Evolutionary conservation across 2,113 vertebrate genomes (phyloP).

Genomic region (Sakesphorus luctuosus): DNA sequence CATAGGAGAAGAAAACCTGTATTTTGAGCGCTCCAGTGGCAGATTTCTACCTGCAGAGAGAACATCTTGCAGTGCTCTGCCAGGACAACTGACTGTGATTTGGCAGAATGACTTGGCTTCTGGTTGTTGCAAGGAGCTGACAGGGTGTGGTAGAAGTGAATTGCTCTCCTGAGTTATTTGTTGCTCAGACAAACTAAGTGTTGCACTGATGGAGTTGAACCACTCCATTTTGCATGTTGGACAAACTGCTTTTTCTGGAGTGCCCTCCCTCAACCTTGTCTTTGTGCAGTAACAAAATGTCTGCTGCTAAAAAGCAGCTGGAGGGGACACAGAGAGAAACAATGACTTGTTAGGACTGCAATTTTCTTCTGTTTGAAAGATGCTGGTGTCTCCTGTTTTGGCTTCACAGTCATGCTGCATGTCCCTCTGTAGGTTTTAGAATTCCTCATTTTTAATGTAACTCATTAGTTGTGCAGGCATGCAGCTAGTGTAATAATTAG

Average conservation of each 20-base stretch:
- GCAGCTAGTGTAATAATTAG: slow-evolving; percentile 66
- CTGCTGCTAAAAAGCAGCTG: not conserved
- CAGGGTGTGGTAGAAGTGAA: not conserved
- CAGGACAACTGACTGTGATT: not conserved
- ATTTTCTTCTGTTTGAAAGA: slow-evolving; percentile 8
- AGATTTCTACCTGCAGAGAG: not conserved
- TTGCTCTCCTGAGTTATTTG: not conserved
- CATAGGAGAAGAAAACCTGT: not conserved
- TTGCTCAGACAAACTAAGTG: not conserved
- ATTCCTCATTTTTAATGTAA: slow-evolving; percentile 37
- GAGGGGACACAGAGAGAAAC: not conserved
- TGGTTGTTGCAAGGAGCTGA: not conserved
- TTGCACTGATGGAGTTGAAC: not conserved
- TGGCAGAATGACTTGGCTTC: not conserved
- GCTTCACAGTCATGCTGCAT: not conserved
- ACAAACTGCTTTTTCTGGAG: not conserved
- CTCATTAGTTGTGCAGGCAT: slow-evolving; percentile 65
- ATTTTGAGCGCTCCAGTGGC: not conserved
- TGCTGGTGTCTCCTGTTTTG: not conserved
- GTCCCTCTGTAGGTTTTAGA: slow-evolving; percentile 56
- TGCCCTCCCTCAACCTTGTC: not conserved
- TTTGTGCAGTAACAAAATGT: not conserved
- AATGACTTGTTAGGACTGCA: not conserved
- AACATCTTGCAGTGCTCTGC: not conserved
- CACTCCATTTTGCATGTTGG: not conserved